A percentile compares a stretch with the other conserved stretches of the same genome.
phyloP scores from a whole-genome alignment of 2,888 invertebrate genomes.

The Arrhopalites spinosus region DNA sequence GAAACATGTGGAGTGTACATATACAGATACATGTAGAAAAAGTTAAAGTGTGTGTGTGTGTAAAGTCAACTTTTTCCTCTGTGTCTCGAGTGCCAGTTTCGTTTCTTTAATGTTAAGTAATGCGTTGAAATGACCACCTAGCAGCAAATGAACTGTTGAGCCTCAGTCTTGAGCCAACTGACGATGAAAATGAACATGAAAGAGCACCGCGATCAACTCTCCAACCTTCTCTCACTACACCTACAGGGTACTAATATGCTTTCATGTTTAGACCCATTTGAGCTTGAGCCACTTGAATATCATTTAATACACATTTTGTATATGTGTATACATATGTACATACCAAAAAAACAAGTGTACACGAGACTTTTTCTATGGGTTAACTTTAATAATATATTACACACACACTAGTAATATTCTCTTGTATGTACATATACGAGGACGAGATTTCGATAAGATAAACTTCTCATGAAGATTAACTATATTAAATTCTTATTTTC shows the following conservation, averaged over 20 bases:
- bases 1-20: too few species aligned
- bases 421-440: too few species aligned
- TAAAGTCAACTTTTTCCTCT: background rate
- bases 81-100: background rate
- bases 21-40: too few species aligned
- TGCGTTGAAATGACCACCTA: slow-evolving; percentile 56
- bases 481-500: too few species aligned
- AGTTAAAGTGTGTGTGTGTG: too few species aligned
- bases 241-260: slow-evolving; percentile 10
- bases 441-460: too few species aligned
- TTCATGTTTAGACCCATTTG: slow-evolving; percentile 7
- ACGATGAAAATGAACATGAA: slow-evolving; percentile 47
- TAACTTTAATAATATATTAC: too few species aligned
- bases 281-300: background rate
- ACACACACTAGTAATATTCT: too few species aligned
- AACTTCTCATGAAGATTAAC: too few species aligned
- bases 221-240: too few species aligned
- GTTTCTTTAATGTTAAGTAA: slow-evolving; percentile 49
- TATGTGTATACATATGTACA: background rate
- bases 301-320: background rate
- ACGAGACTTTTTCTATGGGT: too few species aligned
- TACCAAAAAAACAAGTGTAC: too few species aligned
- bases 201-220: slow-evolving; percentile 43
- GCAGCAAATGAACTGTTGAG: slow-evolving; percentile 50
- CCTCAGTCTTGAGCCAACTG: slow-evolving; percentile 45